Percentiles rank a stretch among this genome's conserved stretches.
These are phyloP conservation scores for Allophyes oxyacanthae DNA, from an alignment of 2,888 invertebrate species.

Conservation along the genomic window DNA sequence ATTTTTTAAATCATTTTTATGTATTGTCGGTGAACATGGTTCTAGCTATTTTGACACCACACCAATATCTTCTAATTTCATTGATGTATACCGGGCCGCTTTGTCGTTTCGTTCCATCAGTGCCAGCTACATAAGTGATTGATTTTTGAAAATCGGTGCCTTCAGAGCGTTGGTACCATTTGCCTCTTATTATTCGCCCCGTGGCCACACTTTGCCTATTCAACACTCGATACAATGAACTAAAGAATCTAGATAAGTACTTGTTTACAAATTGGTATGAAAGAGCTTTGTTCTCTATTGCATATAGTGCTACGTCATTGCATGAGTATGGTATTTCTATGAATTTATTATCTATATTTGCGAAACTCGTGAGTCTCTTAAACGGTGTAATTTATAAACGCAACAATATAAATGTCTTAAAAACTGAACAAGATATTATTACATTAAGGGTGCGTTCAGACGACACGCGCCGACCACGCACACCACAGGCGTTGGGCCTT, in stretches of 20 bases:
- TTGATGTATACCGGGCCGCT: slow-evolving; percentile 38
- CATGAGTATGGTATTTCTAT: slow-evolving; percentile 33
- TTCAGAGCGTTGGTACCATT: slow-evolving; percentile 78
- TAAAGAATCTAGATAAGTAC: slow-evolving; percentile 52
- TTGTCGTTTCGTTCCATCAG: slow-evolving; percentile 83
- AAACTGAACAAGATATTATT: no score
- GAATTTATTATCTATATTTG: slow-evolving; percentile 27
- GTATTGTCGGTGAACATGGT: background rate
- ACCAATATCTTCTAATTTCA: slow-evolving; percentile 34
- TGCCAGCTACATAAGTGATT: slow-evolving; percentile 86
- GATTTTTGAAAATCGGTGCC: slow-evolving; percentile 84
- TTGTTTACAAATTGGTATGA: slow-evolving; percentile 51
- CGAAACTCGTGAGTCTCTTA: no score
- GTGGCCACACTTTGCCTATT: slow-evolving; percentile 60
- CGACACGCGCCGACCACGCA: no score
- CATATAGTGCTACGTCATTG: slow-evolving; percentile 40
- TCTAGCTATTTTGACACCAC: slow-evolving; percentile 22
- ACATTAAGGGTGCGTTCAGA: no score
- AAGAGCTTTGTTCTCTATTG: slow-evolving; percentile 36
- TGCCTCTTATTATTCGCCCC: slow-evolving; percentile 66
- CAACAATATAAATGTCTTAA: no score
- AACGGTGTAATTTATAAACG: no score
- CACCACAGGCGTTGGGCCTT: no score
- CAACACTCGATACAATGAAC: slow-evolving; percentile 49
- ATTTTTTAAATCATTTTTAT: no score